Evolutionary conservation across 2,797 vertebrate species (phyloP), one percentile per base, ranked within the genome.

Genomic region (Buceros bicornis): DNA sequence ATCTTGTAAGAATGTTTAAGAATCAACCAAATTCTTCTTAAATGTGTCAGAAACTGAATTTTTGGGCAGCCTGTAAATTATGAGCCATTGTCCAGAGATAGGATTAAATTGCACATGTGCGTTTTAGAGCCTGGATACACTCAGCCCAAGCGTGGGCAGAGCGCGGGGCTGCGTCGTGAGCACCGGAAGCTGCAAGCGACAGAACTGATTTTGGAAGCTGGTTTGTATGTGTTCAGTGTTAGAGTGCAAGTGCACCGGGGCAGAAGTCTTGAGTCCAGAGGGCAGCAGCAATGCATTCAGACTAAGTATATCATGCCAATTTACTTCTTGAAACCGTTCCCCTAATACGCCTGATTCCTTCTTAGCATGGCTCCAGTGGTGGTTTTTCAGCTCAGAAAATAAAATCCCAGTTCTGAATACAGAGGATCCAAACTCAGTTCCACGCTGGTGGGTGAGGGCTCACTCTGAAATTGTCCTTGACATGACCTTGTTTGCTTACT

Each of bases 291-390:
- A 1, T 1, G 3, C 17, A 10, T 35, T 29, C 71, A 35, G 74
- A 40, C 20, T 22, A 2, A 40, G 24, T 2, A 4, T 2, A 0
- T 3, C 7, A 24, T 50, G 37, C 73, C 11, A 26, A 0, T 56
- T 10, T 19, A 14, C 10, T 35, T 50, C 86, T 14, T 17, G 35
- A 28, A 5, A 43, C 65, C 43, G 29, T n/a, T 60, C 9, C 51
- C 60, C 37, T 43, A 16, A 1, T 3, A 18, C 2, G 2, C 19
- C 16, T 13, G 20, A 7, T 25, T 65, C 7, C 45, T 21, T 20
- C 25, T 8, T 2, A 4, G 21, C 24, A 1, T 29, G 33, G 5
- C 35, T 51, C 14, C 47, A 33, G 2, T 19, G 40, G 33, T 13
- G 17, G 29, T 7, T 60, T 43, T 31, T 48, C 56, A 78, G 40